Base-by-base conservation (phyloP, 2,113 vertebrate genomes). In the Steatornis caripensis region DNA sequence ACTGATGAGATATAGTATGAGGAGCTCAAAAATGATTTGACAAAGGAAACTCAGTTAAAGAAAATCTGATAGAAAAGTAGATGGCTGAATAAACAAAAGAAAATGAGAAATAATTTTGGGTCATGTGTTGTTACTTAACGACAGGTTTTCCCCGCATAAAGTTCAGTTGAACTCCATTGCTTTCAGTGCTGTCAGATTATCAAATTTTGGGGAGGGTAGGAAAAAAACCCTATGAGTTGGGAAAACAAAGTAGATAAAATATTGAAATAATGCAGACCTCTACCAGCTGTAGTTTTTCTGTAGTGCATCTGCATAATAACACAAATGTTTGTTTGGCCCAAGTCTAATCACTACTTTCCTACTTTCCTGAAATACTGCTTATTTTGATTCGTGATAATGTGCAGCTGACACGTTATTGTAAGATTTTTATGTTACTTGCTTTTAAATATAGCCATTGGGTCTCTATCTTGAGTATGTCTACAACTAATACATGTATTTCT, bases 131-230 rank as follows among this genome's bases (percentile, higher is more conserved):
- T 29, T 21, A 37, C 22, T 71, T 90, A 69, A 9, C 19, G 7
- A 22, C 15, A 51, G 2, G 4, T 24, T 83, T 19, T 49, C 14
- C 29, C 8, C 7, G 18, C 0, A 0, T 0, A 57, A 12, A 53
- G 4, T 45, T 71, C 10, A 11, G 2, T 2, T 41, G 65, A 78
- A 75, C 11, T 79, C 41, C 14, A 37, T 7, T 61, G 14, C 19
- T 66, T 77, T 87, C 57, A 49, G 4, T 20, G 12, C 6, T 81
- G 54, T 61, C 13, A 62, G 29, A 65, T 34, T 49, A 37, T 51
- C 0, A 3, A 27, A 49, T 70, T 66, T 49, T 30, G 12, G 5
- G 10, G 5, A 78, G 8, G 19, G 3, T 46, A n/a, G 41, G 29
- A 12, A 49, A 11, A 54, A 74, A 30, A 30, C 51, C 2, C 6